A percentile compares a stretch with the other conserved stretches of the same genome.
phyloP scores from a whole-genome alignment of 2,888 invertebrate species.

The Agriotes lineatus region DNA sequence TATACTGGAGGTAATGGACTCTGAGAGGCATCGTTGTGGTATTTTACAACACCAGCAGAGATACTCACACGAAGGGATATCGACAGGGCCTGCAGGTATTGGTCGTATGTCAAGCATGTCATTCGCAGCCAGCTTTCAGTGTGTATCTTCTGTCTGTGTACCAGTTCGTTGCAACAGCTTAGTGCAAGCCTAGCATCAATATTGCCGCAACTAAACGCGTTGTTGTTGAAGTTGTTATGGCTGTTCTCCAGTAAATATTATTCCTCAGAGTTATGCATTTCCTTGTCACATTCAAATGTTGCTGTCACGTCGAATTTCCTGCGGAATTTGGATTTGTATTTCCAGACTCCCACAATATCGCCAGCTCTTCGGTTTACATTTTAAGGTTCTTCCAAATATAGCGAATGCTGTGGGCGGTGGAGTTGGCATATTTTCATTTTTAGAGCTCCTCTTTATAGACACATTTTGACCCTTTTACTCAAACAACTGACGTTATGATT shows the following conservation, averaged over 20 bases:
- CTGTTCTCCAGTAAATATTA: neutral
- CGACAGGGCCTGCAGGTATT: constrained; percentile 34
- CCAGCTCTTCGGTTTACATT: neutral
- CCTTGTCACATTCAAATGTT: constrained; percentile 9
- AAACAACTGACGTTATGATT: too few species aligned
- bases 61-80: constrained; percentile 32
- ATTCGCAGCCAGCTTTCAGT: constrained; percentile 28
- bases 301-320: constrained; percentile 11
- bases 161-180: constrained; percentile 15
- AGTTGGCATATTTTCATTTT: too few species aligned
- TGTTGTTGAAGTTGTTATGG: neutral
- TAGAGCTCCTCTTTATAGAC: too few species aligned
- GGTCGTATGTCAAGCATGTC: constrained; percentile 35
- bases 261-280: constrained; percentile 15
- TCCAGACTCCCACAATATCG: neutral
- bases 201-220: constrained; percentile 6
- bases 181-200: constrained; percentile 17
- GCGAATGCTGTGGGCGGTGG: too few species aligned
- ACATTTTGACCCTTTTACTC: too few species aligned
- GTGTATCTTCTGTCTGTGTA: constrained; percentile 21
- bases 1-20: constrained; percentile 53
- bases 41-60: constrained; percentile 52
- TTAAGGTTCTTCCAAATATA: too few species aligned
- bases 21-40: constrained; percentile 54
- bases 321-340: neutral